A percentile compares a stretch with the other conserved stretches of the same genome.
phyloP scores from a whole-genome alignment of 2,797 vertebrate species.

The Psittacula echo region DNA sequence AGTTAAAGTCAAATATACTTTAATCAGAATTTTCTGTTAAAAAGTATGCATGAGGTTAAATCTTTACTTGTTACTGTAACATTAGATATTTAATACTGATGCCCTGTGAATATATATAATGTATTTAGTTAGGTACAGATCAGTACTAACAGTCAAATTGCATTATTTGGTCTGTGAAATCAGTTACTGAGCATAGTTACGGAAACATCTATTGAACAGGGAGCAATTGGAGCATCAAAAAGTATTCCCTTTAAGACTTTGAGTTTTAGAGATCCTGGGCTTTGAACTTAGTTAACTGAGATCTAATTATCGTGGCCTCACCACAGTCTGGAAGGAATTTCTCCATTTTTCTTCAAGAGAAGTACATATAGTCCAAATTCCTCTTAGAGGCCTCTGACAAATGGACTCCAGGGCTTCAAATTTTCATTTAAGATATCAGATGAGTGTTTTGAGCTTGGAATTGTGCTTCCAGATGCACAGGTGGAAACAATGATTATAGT shows the following conservation, averaged over 20 bases:
- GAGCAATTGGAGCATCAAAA: background rate
- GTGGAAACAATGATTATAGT: background rate
- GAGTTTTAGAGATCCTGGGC: background rate
- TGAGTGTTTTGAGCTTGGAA: background rate
- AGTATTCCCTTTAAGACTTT: background rate
- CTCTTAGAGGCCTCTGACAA: background rate
- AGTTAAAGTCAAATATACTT: background rate
- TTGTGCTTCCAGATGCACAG: background rate
- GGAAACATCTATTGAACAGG: background rate
- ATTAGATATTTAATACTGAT: background rate
- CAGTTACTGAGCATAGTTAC: background rate
- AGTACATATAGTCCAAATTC: background rate
- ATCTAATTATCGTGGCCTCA: background rate
- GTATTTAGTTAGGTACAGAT: background rate
- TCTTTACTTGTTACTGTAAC: background rate
- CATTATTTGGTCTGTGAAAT: background rate
- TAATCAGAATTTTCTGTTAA: background rate
- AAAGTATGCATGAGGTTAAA: background rate
- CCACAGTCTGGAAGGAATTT: background rate
- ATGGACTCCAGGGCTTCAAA: background rate
- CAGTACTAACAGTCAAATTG: background rate
- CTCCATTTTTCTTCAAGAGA: background rate
- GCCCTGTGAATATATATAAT: background rate
- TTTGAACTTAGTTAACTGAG: background rate
- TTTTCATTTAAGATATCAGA: background rate